phyloP scores from a whole-genome alignment of 30 jellyfish, hydroid and myxozoan species.

The Turritopsis rubra region DNA sequence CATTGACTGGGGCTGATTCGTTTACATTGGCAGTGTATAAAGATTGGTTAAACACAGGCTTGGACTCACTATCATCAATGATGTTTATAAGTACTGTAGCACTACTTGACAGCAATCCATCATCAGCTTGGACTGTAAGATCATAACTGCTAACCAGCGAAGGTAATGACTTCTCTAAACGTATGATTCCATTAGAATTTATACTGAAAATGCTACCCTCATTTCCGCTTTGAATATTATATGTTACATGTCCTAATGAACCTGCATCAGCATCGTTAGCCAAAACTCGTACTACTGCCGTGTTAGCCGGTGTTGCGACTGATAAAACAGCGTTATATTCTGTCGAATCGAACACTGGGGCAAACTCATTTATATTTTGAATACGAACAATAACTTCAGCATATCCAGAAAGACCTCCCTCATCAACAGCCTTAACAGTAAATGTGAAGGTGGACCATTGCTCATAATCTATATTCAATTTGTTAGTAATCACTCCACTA shows the following conservation, averaged over 20 bases:
- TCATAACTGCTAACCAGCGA: background rate
- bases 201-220: background rate
- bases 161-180: background rate
- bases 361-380: background rate
- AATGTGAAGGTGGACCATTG: background rate
- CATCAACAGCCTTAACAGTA: constrained; percentile 16
- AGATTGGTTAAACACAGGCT: constrained; percentile 43
- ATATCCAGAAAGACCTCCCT: constrained; percentile 17
- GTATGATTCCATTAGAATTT: background rate
- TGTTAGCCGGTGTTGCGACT: constrained; percentile 35
- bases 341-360: background rate
- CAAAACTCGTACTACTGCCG: constrained; percentile 15
- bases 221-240: constrained; percentile 5
- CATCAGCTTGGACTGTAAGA: background rate
- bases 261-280: constrained; percentile 65
- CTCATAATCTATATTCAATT: background rate
- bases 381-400: background rate
- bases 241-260: constrained; percentile 17
- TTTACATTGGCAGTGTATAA: constrained; percentile 24
- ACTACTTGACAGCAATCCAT: constrained; percentile 2
- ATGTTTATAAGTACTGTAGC: constrained; percentile 31
- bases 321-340: background rate
- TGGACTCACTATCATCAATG: constrained; percentile 42
- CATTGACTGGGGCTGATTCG: background rate
- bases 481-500: background rate